phyloP scores from a whole-genome alignment of 2,888 invertebrate species.

The Tetheella fluctuosa region DNA sequence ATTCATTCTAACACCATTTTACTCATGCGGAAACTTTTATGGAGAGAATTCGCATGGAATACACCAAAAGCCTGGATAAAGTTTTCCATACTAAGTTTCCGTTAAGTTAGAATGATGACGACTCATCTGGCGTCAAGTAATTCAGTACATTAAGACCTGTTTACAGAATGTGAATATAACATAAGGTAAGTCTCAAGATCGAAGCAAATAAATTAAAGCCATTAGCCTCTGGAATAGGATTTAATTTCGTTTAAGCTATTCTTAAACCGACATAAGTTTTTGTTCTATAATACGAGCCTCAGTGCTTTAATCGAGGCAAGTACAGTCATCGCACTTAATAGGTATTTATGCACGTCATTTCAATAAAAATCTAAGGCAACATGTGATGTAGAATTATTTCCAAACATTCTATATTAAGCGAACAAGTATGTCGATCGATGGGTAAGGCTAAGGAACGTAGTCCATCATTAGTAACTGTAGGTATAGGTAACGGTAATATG shows the following conservation, averaged over 20 bases:
- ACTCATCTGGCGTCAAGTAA: constrained; percentile 5
- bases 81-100: constrained; percentile 53
- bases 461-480: background rate
- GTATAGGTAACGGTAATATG: background rate
- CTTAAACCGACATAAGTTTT: constrained; percentile 1
- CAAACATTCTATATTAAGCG: background rate
- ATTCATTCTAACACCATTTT: constrained; percentile 34
- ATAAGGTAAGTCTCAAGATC: background rate
- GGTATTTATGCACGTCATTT: constrained; percentile 20
- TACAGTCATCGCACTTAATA: constrained; percentile 32
- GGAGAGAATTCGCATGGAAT: constrained; percentile 51
- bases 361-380: background rate
- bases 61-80: constrained; percentile 35
- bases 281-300: constrained; percentile 2
- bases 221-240: background rate
- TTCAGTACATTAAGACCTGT: background rate
- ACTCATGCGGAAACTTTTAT: constrained; percentile 37
- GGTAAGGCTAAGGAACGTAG: background rate
- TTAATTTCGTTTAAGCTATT: background rate
- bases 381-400: background rate
- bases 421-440: background rate
- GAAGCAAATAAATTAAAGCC: background rate
- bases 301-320: constrained; percentile 11
- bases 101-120: constrained; percentile 35
- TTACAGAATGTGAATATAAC: background rate